phyloP scores from a whole-genome alignment of 2,888 invertebrate species.

The Hyppa rectilinea region DNA sequence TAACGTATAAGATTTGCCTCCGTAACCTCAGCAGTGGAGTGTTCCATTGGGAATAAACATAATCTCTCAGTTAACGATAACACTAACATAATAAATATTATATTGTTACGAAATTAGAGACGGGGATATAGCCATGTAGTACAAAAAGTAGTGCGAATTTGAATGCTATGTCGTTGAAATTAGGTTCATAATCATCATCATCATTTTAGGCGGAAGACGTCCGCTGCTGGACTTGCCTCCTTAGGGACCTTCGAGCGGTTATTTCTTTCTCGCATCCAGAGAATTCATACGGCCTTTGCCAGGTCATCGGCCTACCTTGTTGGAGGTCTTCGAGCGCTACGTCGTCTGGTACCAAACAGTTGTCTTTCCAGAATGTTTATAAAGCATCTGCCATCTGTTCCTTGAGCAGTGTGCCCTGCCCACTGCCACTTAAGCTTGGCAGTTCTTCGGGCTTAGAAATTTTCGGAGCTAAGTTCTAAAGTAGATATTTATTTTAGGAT shows the following conservation, averaged over 20 bases:
- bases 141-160: neutral
- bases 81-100: constrained; percentile 46
- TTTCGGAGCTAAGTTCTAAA: neutral
- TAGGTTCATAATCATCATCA: neutral
- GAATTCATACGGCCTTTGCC: neutral
- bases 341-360: no score
- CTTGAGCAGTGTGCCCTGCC: neutral
- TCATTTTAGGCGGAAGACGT: neutral
- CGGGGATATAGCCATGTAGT: neutral
- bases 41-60: constrained; percentile 33
- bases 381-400: neutral
- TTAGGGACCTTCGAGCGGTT: neutral
- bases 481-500: neutral
- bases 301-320: no score
- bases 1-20: neutral
- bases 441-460: neutral
- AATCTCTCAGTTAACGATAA: constrained; percentile 20
- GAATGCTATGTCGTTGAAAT: neutral
- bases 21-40: neutral
- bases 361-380: neutral
- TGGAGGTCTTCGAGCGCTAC: no score
- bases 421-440: no score
- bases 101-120: constrained; percentile 21
- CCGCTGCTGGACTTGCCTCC: neutral
- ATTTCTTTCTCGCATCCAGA: neutral